These are phyloP conservation scores for Coracias cyanogaster DNA, from an alignment of 2,797 vertebrate genomes.

Conservation along the genomic window DNA sequence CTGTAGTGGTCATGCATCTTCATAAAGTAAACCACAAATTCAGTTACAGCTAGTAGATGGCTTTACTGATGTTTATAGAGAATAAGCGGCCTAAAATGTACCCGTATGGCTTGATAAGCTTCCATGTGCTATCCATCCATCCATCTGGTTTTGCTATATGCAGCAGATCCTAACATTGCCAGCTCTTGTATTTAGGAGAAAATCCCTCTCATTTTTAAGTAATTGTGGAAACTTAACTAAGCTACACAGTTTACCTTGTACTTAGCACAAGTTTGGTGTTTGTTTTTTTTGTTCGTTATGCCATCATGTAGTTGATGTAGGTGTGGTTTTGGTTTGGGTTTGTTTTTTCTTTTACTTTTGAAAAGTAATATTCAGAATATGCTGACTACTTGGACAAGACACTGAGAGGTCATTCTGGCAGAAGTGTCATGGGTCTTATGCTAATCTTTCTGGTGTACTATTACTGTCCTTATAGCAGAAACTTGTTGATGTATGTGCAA, in stretches of 20 bases:
- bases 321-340: background rate
- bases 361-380: background rate
- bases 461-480: background rate
- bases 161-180: background rate
- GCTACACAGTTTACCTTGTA: background rate
- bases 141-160: background rate
- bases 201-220: background rate
- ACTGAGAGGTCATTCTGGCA: background rate
- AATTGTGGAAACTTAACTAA: background rate
- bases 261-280: background rate
- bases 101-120: background rate
- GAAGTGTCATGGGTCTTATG: background rate
- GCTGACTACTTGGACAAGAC: background rate
- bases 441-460: background rate
- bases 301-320: background rate
- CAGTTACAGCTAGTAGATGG: background rate
- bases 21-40: background rate
- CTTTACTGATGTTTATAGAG: background rate
- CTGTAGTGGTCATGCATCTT: background rate
- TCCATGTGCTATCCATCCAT: background rate
- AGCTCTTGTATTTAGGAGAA: background rate
- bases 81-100: background rate
- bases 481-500: background rate
- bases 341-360: background rate
- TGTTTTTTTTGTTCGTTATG: background rate